Evolutionary conservation across 2,888 invertebrate species (phyloP).

Genomic region (Ethmia dodecea): DNA sequence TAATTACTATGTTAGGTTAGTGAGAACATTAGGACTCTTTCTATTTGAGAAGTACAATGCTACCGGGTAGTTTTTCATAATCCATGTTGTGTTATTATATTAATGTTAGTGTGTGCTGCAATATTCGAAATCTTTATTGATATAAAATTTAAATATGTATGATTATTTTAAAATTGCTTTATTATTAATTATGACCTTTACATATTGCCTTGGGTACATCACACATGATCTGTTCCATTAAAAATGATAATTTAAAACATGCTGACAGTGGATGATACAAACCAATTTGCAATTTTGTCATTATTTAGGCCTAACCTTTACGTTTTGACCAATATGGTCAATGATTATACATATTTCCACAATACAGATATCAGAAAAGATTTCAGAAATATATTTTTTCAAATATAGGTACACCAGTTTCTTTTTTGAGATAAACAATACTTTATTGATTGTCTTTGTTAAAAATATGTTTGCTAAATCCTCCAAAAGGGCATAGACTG

Average conservation of each 20-base stretch:
- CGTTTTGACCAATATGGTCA: too few relatives aligned
- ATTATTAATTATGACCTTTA: slow-evolving; percentile 34
- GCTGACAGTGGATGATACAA: too few relatives aligned
- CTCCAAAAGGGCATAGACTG: slow-evolving; percentile 35
- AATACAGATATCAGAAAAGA: slow-evolving; percentile 45
- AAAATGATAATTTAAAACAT: too few relatives aligned
- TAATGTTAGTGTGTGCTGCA: slow-evolving; percentile 60
- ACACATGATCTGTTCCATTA: too few relatives aligned
- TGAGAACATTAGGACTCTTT: slow-evolving; percentile 50
- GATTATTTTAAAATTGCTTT: slow-evolving; percentile 47
- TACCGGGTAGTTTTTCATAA: slow-evolving; percentile 40
- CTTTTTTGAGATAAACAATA: background rate
- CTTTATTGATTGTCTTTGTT: slow-evolving; percentile 14
- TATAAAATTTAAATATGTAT: slow-evolving; percentile 53
- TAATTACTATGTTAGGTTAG: slow-evolving; percentile 70
- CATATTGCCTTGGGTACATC: too few relatives aligned
- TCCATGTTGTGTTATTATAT: slow-evolving; percentile 38
- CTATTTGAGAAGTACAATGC: slow-evolving; percentile 50
- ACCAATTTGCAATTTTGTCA: too few relatives aligned
- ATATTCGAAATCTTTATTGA: slow-evolving; percentile 57
- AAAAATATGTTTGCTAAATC: slow-evolving; percentile 40
- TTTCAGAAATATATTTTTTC: slow-evolving; percentile 44
- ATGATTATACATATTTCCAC: slow-evolving; percentile 39
- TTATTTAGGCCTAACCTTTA: too few relatives aligned
- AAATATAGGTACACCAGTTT: too few relatives aligned